A percentile compares a stretch with the other conserved stretches of the same genome.
These are phyloP conservation scores for Orthosia gothica DNA, from an alignment of 2,888 invertebrate genomes.

Conservation along the genomic window DNA sequence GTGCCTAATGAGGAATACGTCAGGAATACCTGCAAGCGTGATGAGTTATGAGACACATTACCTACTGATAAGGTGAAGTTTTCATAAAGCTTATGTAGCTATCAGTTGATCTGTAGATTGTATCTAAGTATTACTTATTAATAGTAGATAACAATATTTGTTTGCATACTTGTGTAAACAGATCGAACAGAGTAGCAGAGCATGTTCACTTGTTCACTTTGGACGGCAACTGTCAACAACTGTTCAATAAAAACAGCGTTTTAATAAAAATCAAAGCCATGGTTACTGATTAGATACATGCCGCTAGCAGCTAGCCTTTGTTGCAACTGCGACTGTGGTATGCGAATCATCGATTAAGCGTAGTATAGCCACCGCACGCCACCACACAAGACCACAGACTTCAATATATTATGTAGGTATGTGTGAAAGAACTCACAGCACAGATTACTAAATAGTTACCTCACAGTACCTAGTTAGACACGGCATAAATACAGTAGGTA, in stretches of 20 bases:
- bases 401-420: not conserved
- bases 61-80: slow-evolving; percentile 14
- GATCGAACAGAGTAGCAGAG: slow-evolving; percentile 18
- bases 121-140: slow-evolving; percentile 26
- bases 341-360: not conserved
- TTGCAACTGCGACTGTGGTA: not conserved
- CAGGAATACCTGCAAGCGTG: not conserved
- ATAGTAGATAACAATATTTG: slow-evolving; percentile 25
- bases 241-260: not conserved
- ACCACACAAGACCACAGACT: no score
- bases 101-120: slow-evolving; percentile 24
- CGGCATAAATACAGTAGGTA: not conserved
- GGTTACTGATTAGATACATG: not conserved
- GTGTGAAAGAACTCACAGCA: not conserved
- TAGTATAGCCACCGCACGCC: not conserved
- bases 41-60: slow-evolving; percentile 2
- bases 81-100: slow-evolving; percentile 10
- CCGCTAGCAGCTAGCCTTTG: not conserved
- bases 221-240: not conserved
- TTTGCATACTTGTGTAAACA: slow-evolving; percentile 31
- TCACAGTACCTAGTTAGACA: no score
- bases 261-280: not conserved
- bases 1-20: no score
- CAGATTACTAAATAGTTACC: no score
- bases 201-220: slow-evolving; percentile 5